Base-by-base conservation (phyloP, 1,140 invertebrate species). In the Rhynchophorus ferrugineus region DNA sequence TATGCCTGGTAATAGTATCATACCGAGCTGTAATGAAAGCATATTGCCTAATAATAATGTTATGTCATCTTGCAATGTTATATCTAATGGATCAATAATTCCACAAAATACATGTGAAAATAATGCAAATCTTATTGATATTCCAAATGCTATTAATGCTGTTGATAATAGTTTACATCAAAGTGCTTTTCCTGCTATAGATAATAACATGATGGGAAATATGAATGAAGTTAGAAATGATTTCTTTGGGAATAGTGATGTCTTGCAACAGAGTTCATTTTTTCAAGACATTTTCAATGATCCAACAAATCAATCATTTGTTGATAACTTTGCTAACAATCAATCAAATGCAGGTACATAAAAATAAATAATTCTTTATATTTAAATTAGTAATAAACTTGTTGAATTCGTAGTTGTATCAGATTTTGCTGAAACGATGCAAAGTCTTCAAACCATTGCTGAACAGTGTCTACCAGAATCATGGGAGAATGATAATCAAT, bases 361-460 rank as follows among this genome's bases (percentile, higher is more conserved):
- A 6, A 35, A 22, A 13, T 5, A 41, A 44, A 37, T 16, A 22
- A 16, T 33, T 54, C 5, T 17, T 29, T 46, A 18, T 33, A 41
- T 42, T 29, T 54, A 13, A 6, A 9, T 38, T 39, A 1, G 14
- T 9, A 5, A 33, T 8, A 21, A 42, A 38, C 22, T 36, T 37
- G 56, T 58, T 38, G n/a, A n/a, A n/a, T n/a, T n/a, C n/a, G n/a
- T 48, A 59, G 61, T 64, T 49, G 62, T 64, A 29, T 60, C 63
- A 51, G 65, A 67, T 58, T 63, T 69, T 37, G 66, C 64, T 34
- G 67, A 69, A 59, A 69, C 67, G 1, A 68, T 69, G 66, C 63
- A 69, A 51, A 69, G 66, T 54, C 53, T 69, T 18, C 66, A 66
- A 57, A 68, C 66, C 3, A 69, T 69, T 45, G 67, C 67, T 17